These are phyloP conservation scores for Gymnocypris eckloni DNA, from an alignment of 2,797 vertebrate species.

Conservation along the genomic window DNA sequence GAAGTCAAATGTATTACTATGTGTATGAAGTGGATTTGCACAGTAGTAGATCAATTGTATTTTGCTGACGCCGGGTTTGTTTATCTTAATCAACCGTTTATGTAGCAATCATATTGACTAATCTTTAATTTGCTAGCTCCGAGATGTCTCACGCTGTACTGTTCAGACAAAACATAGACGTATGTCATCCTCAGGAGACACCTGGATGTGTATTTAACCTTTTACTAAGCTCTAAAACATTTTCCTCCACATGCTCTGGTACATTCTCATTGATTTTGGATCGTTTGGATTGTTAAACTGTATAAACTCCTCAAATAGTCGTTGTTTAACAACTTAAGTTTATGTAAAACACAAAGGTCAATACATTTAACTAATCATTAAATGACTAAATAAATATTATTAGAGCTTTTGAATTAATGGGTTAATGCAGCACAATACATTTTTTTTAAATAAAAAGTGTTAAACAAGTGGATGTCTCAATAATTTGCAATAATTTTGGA, in stretches of 20 bases:
- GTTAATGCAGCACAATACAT: neutral
- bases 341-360: neutral
- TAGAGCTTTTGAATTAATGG: neutral
- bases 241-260: neutral
- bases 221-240: conserved; percentile 8
- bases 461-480: neutral
- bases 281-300: neutral
- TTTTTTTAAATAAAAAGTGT: neutral
- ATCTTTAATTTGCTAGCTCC: neutral
- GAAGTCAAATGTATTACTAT: conserved; percentile 1
- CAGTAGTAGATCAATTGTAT: neutral
- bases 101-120: conserved; percentile 14
- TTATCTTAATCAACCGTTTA: conserved; percentile 3
- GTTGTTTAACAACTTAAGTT: neutral
- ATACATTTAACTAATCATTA: neutral
- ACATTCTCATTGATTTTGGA: conserved; percentile 13
- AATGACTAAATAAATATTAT: neutral
- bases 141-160: neutral
- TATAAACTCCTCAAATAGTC: neutral
- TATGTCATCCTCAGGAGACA: neutral
- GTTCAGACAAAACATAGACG: neutral
- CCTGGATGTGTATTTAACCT: conserved; percentile 1
- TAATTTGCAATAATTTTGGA: neutral
- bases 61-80: neutral
- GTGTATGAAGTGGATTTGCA: conserved; percentile 8